phyloP scores from a whole-genome alignment of 1,140 invertebrate genomes.

The Wasmannia auropunctata region DNA sequence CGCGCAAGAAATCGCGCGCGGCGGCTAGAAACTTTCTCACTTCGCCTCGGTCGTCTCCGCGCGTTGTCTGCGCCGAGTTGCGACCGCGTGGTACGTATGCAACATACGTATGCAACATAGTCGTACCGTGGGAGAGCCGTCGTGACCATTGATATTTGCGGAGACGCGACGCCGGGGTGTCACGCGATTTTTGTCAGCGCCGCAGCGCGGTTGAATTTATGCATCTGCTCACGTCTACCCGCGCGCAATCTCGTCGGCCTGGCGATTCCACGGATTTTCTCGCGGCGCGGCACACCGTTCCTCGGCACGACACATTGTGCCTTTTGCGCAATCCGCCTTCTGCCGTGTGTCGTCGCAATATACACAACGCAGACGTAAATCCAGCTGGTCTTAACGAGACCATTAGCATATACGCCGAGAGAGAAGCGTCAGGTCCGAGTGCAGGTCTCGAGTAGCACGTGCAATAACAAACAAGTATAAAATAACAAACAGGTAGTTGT shows the following conservation, averaged over 20 bases:
- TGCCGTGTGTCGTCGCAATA: not conserved
- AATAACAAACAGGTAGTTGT: slow-evolving; percentile 17
- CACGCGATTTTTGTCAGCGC: slow-evolving; percentile 52
- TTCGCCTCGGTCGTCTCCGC: slow-evolving; percentile 48
- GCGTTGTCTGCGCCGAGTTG: not conserved
- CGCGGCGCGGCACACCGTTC: not conserved
- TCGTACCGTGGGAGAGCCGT: slow-evolving; percentile 68
- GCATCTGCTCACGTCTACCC: not conserved
- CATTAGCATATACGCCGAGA: slow-evolving; percentile 54
- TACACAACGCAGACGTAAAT: slow-evolving; percentile 19
- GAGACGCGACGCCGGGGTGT: slow-evolving; percentile 45
- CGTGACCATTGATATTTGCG: slow-evolving; percentile 63
- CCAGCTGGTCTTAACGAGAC: slow-evolving; percentile 48
- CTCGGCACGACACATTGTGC: slow-evolving; percentile 6
- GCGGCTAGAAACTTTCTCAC: slow-evolving; percentile 76
- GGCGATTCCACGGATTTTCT: slow-evolving; percentile 14
- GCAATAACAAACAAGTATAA: slow-evolving; percentile 21
- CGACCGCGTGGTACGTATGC: not conserved
- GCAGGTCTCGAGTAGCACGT: not conserved
- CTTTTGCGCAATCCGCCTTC: slow-evolving; percentile 24
- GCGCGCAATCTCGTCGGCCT: slow-evolving; percentile 11
- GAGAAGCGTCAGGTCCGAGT: not conserved
- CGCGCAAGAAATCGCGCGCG: slow-evolving; percentile 65
- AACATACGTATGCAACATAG: not conserved
- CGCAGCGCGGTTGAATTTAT: slow-evolving; percentile 52